Base-by-base conservation (phyloP, 2,888 invertebrate species). In the Listrodromus nycthemerus region DNA sequence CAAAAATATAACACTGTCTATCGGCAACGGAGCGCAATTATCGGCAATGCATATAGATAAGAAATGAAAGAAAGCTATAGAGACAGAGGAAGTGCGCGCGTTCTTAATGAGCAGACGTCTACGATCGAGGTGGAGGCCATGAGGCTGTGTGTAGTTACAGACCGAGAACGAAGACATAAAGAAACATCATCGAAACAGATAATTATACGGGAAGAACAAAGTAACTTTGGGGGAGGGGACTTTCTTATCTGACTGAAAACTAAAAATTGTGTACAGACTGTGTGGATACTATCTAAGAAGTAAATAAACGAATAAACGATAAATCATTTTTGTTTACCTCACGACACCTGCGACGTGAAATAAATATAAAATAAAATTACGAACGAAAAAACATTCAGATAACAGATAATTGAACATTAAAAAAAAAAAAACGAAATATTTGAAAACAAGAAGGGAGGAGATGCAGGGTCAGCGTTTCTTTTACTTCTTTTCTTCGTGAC, bases 71-170 rank as follows among this genome's bases (percentile, higher is more conserved):
- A 79, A 79, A 83, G 73, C 73, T 41, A 61, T 61, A 30, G 58
- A 73, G 45, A 61, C 41, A 27, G 27, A 37, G n/a, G 33, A 45
- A 55, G 16, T 33, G 21, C 63, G 63, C 61, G 74, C 50, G 74
- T 50, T 8, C 19, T 45, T 27, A 71, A 48, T 27, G 65, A 65
- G 63, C 48, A 19, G 82, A 80, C 80, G 63, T 79, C 75, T 84
- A 86, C 83, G 84, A 83, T 82, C 85, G 87, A 86, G 87, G 86
- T 88, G 87, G 86, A 89, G 91, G 90, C 91, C 91, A 91, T 91
- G 91, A 91, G 91, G 90, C 90, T 90, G 89, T 87, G 89, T 90
- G 87, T 89, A 89, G 70, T 80, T 83, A 65, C 65, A 24, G 63
- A 75, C 75, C 75, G 75, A 30, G 78, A 82, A 79, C 65, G 27